A percentile compares a stretch with the other conserved stretches of the same genome.
phyloP scores from a whole-genome alignment of 2,888 invertebrate species.

The Parnassius mnemosyne region DNA sequence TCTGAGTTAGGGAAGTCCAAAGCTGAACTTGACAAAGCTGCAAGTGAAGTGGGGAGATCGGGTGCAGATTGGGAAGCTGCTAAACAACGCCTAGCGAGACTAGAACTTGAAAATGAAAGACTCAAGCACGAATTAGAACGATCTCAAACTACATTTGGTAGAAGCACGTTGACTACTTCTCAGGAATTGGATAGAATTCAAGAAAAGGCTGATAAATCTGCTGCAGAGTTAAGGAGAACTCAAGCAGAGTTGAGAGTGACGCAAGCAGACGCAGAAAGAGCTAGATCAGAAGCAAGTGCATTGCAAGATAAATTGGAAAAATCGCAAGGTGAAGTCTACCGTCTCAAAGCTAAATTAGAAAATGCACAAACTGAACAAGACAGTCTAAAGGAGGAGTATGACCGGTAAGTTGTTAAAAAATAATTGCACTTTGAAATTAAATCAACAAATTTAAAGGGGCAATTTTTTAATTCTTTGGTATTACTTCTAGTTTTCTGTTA shows the following conservation, averaged over 20 bases:
- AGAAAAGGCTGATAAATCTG: constrained; percentile 91
- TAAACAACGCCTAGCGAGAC: constrained; percentile 89
- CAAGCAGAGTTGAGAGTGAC: constrained; percentile 95
- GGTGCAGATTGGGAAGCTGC: constrained; percentile 94
- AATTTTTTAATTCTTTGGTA: too few relatives aligned
- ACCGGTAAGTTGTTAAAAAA: constrained; percentile 71
- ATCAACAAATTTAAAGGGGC: too few relatives aligned
- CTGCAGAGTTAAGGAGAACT: constrained; percentile 91
- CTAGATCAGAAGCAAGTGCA: constrained; percentile 89
- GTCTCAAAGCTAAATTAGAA: constrained; percentile 95
- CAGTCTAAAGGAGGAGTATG: constrained; percentile 94
- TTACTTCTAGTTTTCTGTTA: too few relatives aligned
- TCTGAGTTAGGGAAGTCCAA: constrained; percentile 96
- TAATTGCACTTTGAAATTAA: too few relatives aligned
- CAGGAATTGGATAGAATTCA: constrained; percentile 91
- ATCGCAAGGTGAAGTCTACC: constrained; percentile 96
- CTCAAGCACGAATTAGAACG: constrained; percentile 92
- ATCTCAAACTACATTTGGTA: constrained; percentile 90
- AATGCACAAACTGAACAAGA: constrained; percentile 97
- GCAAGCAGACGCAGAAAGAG: constrained; percentile 94
- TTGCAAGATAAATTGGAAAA: constrained; percentile 96
- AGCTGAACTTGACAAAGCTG: constrained; percentile 95
- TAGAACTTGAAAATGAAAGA: constrained; percentile 95
- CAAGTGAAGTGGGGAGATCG: constrained; percentile 92
- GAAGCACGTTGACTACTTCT: constrained; percentile 89